Conservation (phyloP, 2,888 invertebrate species). For the Lapara coniferarum region DNA sequence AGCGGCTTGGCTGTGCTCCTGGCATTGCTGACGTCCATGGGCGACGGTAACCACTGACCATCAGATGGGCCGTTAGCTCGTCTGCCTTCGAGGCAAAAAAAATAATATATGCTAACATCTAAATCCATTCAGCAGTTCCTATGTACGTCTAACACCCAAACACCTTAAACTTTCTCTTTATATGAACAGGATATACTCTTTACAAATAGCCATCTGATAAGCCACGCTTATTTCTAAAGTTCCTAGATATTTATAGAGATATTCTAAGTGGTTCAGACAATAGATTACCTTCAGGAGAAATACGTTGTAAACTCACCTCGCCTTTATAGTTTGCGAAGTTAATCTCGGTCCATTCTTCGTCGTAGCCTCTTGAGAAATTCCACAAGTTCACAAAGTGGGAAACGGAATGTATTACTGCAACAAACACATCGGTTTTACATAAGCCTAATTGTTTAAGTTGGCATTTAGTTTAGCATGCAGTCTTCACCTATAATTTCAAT, state of each 20-base stretch:
- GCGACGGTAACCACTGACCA: too few relatives aligned
- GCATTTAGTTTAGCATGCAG: neutral
- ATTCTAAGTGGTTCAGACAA: conserved; percentile 10
- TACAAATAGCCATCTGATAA: neutral
- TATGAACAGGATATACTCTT: too few relatives aligned
- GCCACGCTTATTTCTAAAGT: conserved; percentile 10
- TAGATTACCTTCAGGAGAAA: conserved; percentile 24
- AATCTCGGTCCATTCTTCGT: conserved; percentile 66
- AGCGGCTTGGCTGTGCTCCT: too few relatives aligned
- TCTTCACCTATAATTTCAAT: too few relatives aligned
- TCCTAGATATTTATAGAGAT: conserved; percentile 13
- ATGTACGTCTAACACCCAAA: too few relatives aligned
- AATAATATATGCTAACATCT: too few relatives aligned
- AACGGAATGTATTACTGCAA: conserved; percentile 80
- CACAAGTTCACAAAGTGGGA: conserved; percentile 82
- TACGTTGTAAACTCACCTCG: conserved; percentile 63
- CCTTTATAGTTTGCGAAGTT: conserved; percentile 78
- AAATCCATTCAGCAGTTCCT: too few relatives aligned
- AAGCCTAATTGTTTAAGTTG: neutral
- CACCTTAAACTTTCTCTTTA: too few relatives aligned
- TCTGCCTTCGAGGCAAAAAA: too few relatives aligned
- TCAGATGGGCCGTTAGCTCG: too few relatives aligned
- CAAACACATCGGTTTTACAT: conserved; percentile 31
- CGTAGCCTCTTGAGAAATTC: conserved; percentile 81
- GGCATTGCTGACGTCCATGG: too few relatives aligned